Percentiles rank a stretch among this genome's conserved stretches.
These are phyloP conservation scores for Oreochromis mossambicus DNA, from an alignment of 2,797 vertebrate genomes.

Conservation along the genomic window DNA sequence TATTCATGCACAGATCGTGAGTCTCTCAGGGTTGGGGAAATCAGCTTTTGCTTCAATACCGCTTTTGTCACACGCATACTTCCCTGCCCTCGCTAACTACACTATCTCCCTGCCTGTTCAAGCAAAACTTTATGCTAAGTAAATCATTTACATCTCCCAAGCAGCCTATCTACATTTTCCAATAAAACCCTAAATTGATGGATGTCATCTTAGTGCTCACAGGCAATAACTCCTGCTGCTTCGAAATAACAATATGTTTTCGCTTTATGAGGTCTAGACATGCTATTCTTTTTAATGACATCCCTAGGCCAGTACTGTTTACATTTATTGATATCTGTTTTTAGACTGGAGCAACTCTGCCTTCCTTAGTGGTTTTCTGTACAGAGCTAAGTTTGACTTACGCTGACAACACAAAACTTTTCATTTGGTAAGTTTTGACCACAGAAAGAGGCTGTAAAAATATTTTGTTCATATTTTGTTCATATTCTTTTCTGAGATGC, in stretches of 20 bases:
- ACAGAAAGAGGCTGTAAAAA: conserved; percentile 1
- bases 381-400: conserved; percentile 30
- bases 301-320: conserved; percentile 67
- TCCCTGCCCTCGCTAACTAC: conserved; percentile 60
- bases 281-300: conserved; percentile 72
- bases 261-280: conserved; percentile 70
- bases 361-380: conserved; percentile 44
- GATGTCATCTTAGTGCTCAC: conserved; percentile 74
- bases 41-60: conserved; percentile 67
- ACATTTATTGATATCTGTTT: conserved; percentile 75
- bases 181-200: conserved; percentile 80
- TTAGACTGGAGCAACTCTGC: conserved; percentile 35
- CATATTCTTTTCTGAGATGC: not conserved
- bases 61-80: conserved; percentile 63
- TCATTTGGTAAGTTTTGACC: conserved; percentile 33
- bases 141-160: conserved; percentile 77
- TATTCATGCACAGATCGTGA: conserved; percentile 72
- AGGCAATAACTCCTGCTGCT: conserved; percentile 72
- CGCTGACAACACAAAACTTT: conserved; percentile 38
- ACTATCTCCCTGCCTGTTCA: conserved; percentile 67
- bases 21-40: conserved; percentile 70
- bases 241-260: conserved; percentile 72
- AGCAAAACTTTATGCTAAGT: conserved; percentile 78
- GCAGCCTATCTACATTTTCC: conserved; percentile 77
- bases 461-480: not conserved